phyloP scores from a whole-genome alignment of 30 jellyfish, hydroid and myxozoan species.

The Pelagia noctiluca region DNA sequence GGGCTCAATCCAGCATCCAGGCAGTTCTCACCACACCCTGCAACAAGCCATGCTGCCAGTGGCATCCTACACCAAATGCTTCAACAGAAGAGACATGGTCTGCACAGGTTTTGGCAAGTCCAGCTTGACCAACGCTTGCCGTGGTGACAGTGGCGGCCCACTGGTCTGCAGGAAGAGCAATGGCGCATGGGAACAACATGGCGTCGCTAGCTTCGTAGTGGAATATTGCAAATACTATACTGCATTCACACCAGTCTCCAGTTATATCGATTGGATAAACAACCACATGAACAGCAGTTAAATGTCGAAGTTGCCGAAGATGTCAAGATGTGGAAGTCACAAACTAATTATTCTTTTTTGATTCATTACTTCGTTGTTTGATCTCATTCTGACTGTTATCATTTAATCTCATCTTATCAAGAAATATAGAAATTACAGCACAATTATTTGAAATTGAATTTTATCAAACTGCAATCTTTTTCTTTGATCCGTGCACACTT shows the following conservation, averaged over 20 bases:
- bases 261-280: conserved; percentile 67
- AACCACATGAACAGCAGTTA: conserved; percentile 24
- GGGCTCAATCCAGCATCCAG: conserved; percentile 88
- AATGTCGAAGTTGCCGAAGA: not conserved
- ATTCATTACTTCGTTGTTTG: not conserved
- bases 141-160: conserved; percentile 95
- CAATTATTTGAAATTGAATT: too few species aligned
- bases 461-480: too few species aligned
- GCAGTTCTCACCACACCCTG: conserved; percentile 63
- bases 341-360: not conserved
- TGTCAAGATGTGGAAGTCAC: not conserved
- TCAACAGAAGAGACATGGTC: conserved; percentile 64
- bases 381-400: not conserved
- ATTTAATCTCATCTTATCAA: not conserved
- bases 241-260: conserved; percentile 74
- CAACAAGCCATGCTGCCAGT: conserved; percentile 90
- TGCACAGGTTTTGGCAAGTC: conserved; percentile 82
- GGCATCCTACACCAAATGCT: conserved; percentile 46
- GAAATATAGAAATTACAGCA: not conserved
- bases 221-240: conserved; percentile 83
- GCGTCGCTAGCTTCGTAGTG: conserved; percentile 88
- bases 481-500: too few species aligned
- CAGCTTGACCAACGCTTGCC: conserved; percentile 75
- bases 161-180: conserved; percentile 75
- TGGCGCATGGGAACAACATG: conserved; percentile 88